Percentiles rank a stretch among this genome's conserved stretches.
These are phyloP conservation scores for Macaria liturata DNA, from an alignment of 2,888 invertebrate genomes.

Conservation along the genomic window DNA sequence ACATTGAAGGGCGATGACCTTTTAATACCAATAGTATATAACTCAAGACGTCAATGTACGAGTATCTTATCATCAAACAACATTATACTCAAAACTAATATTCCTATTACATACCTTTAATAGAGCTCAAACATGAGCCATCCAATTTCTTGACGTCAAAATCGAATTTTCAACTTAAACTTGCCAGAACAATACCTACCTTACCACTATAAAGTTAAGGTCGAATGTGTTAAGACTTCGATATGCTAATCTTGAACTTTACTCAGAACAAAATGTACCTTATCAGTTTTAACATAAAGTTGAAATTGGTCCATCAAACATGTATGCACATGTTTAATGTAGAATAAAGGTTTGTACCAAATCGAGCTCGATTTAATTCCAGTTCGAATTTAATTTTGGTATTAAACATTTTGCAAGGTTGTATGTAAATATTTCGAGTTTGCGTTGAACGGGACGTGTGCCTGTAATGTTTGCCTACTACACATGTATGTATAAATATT, in stretches of 20 bases:
- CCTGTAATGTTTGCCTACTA: too few species aligned
- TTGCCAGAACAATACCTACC: too few species aligned
- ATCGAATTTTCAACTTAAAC: conserved; percentile 8
- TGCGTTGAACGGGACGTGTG: conserved; percentile 10
- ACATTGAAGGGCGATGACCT: too few species aligned
- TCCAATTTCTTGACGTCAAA: conserved; percentile 2
- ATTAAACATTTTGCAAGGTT: conserved; percentile 29
- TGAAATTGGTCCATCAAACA: conserved; percentile 1
- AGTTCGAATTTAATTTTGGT: conserved; percentile 38
- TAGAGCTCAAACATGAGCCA: conserved; percentile 4
- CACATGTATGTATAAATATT: too few species aligned
- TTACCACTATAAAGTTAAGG: too few species aligned
- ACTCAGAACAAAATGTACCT: background rate
- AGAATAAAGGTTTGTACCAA: conserved; percentile 11
- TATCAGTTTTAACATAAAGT: conserved; percentile 1
- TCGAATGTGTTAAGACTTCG: background rate
- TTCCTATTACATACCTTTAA: background rate
- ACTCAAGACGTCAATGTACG: too few species aligned
- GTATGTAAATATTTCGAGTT: conserved; percentile 13
- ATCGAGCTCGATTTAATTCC: conserved; percentile 30
- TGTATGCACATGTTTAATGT: too few species aligned
- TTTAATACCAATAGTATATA: too few species aligned
- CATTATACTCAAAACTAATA: background rate
- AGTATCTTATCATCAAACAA: too few species aligned
- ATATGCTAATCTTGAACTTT: background rate